Base-by-base conservation (phyloP, 2,888 invertebrate species). In the Eilema griseolum region DNA sequence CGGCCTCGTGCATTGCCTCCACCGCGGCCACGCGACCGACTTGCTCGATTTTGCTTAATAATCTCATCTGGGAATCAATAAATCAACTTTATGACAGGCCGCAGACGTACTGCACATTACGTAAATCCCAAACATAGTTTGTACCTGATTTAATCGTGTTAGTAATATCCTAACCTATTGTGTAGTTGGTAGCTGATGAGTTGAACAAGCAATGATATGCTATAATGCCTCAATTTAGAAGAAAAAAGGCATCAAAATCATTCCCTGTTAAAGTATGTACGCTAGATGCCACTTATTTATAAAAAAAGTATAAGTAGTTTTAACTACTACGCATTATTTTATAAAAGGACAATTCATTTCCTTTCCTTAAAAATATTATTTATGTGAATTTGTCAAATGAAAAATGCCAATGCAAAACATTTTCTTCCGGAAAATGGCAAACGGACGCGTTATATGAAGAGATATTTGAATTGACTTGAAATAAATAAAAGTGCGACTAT, bases 251-350 rank as follows among this genome's bases (percentile, higher is more conserved):
- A 76, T 96, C 97, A 68, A 98, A 98, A 93, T 98, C 98, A 78
- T 98, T 99, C 92, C 98, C 98, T 77, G 98, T 99, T 76, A 98
- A 98, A 96, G 98, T 99, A 75, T 98, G 98, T 89, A 99, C 99
- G 52, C 97, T 99, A 95, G 99, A 99, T 95, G 99, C 99, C 23
- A n/a, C n/a, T n/a, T n/a, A n/a, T n/a, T n/a, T n/a, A n/a, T n/a
- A n/a, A n/a, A n/a, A n/a, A n/a, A n/a, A n/a, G n/a, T n/a, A n/a
- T n/a, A n/a, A n/a, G n/a, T n/a, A n/a, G n/a, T n/a, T n/a, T n/a
- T n/a, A n/a, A n/a, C n/a, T n/a, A n/a, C n/a, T n/a, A n/a, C n/a
- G n/a, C n/a, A n/a, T n/a, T n/a, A n/a, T n/a, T n/a, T n/a, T n/a
- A n/a, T n/a, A n/a, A n/a, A n/a, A n/a, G n/a, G n/a, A n/a, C n/a